Percentiles rank a stretch among this genome's conserved stretches.
Evolutionary conservation across 2,888 invertebrate species (phyloP).

Genomic region (Caenorhabditis japonica): DNA sequence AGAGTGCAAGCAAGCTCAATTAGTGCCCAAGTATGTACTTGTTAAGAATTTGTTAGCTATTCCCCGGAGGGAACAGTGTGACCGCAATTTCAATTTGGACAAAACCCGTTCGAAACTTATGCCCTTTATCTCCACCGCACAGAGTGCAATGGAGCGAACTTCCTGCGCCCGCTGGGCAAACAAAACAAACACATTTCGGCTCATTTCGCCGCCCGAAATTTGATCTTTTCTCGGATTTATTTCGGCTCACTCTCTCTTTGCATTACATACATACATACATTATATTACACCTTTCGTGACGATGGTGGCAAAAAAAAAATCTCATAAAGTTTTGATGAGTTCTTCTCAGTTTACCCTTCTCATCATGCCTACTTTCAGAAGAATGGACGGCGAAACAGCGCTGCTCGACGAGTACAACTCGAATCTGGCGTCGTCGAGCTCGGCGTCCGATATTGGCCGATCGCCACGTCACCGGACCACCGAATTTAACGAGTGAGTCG

Average conservation of each 20-base stretch:
- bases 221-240: conserved; percentile 32
- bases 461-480: conserved; percentile 29
- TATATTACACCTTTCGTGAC: neutral
- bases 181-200: conserved; percentile 29
- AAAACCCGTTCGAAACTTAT: too few relatives aligned
- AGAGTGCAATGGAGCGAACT: too few relatives aligned
- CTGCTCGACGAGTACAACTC: conserved; percentile 51
- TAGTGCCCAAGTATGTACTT: too few relatives aligned
- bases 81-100: too few relatives aligned
- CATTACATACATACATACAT: conserved; percentile 13
- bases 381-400: conserved; percentile 52
- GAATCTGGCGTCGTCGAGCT: conserved; percentile 44
- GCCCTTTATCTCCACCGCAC: too few relatives aligned
- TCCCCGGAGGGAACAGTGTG: too few relatives aligned
- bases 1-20: too few relatives aligned
- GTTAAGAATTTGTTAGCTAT: too few relatives aligned
- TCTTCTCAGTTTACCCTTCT: neutral
- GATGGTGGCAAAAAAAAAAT: conserved; percentile 1
- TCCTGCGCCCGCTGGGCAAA: too few relatives aligned
- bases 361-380: too few relatives aligned
- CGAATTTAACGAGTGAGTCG: conserved; percentile 41
- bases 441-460: conserved; percentile 46
- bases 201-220: conserved; percentile 28
- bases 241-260: conserved; percentile 15
- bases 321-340: conserved; percentile 12